Conservation (phyloP, 2,113 vertebrate genomes). For the Rhombomys opimus region DNA sequence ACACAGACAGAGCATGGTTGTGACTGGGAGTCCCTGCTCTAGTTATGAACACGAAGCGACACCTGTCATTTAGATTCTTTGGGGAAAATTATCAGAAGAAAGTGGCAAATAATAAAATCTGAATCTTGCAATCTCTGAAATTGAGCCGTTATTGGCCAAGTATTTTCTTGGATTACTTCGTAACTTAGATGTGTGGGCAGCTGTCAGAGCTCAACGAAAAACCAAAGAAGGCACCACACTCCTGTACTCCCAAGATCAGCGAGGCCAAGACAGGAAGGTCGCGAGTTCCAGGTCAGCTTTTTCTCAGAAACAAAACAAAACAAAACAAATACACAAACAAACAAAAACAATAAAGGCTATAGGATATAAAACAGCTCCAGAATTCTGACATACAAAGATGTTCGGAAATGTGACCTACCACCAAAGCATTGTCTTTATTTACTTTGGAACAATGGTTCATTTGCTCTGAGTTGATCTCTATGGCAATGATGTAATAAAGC, state of each 20-base stretch:
- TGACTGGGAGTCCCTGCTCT: background rate
- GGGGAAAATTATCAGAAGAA: slow-evolving; percentile 25
- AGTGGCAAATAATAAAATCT: background rate
- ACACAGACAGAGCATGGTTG: background rate
- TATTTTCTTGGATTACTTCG: background rate
- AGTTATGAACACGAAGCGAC: background rate
- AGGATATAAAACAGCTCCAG: background rate
- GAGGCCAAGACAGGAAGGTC: background rate
- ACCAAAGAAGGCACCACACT: background rate
- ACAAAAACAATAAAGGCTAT: background rate
- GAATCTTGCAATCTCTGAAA: slow-evolving; percentile 29
- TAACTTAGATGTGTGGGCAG: background rate
- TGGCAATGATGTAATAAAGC: too few species aligned
- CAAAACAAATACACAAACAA: background rate
- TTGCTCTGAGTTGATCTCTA: too few species aligned
- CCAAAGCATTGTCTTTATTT: too few species aligned
- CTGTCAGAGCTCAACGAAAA: background rate
- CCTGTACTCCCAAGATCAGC: background rate
- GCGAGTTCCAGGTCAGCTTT: background rate
- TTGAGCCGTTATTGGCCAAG: background rate
- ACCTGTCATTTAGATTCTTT: background rate
- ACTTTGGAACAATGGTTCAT: too few species aligned
- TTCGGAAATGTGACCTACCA: too few species aligned
- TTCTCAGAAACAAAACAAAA: background rate
- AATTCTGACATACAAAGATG: too few species aligned